phyloP scores from a whole-genome alignment of 2,113 vertebrate species.

The Austrofundulus limnaeus region DNA sequence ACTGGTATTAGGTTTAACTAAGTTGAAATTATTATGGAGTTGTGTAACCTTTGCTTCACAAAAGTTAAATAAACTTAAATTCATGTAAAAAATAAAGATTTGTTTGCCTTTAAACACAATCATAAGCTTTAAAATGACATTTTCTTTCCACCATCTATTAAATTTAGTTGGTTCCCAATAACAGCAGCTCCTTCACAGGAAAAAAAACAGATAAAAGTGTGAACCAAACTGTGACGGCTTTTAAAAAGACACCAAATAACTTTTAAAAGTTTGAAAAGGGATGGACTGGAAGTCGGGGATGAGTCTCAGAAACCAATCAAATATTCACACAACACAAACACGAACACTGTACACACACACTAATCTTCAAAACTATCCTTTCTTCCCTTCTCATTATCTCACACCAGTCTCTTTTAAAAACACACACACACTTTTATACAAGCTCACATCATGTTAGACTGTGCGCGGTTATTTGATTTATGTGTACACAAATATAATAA shows the following conservation, averaged over 20 bases:
- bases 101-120: not conserved
- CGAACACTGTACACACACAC: conserved; percentile 22
- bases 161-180: too few relatives aligned
- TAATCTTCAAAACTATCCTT: conserved; percentile 19
- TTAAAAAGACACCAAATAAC: conserved; percentile 58
- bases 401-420: conserved; percentile 4
- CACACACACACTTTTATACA: not conserved
- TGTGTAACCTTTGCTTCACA: too few relatives aligned
- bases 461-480: conserved; percentile 1
- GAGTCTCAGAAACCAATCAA: conserved; percentile 63
- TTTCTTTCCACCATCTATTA: not conserved
- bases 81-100: too few relatives aligned
- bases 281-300: conserved; percentile 50
- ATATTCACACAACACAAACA: conserved; percentile 15
- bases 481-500: conserved; percentile 6
- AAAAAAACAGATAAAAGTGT: conserved; percentile 24
- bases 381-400: conserved; percentile 59
- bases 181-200: not conserved
- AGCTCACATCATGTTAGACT: not conserved
- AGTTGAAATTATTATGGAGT: too few relatives aligned
- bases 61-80: too few relatives aligned
- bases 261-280: conserved; percentile 52
- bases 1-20: not conserved
- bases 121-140: not conserved
- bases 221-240: conserved; percentile 46